phyloP scores from a whole-genome alignment of 2,113 vertebrate species.

The Turnix velox region DNA sequence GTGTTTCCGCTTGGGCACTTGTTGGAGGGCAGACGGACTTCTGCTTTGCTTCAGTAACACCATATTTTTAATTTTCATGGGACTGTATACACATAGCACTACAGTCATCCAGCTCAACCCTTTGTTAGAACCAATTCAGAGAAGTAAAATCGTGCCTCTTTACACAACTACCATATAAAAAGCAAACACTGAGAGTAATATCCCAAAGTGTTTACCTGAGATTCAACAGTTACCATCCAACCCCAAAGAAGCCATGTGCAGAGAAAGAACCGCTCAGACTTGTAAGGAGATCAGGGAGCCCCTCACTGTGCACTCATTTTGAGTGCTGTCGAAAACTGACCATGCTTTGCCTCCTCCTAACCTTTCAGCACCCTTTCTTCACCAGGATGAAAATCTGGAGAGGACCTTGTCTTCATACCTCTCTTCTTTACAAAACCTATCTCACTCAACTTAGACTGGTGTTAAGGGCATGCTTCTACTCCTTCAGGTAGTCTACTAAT shows the following conservation, averaged over 20 bases:
- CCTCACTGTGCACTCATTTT: accelerated
- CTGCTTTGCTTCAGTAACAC: not conserved
- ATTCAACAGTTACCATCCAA: not conserved
- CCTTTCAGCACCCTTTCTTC: not conserved
- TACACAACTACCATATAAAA: not conserved
- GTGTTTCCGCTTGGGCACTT: not conserved
- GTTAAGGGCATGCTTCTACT: not conserved
- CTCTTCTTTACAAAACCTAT: not conserved
- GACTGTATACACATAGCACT: not conserved
- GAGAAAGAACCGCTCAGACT: not conserved
- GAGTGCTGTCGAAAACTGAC: not conserved
- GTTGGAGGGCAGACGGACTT: not conserved
- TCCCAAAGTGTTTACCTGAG: accelerated
- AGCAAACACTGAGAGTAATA: not conserved
- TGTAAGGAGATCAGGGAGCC: not conserved
- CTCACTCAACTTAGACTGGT: not conserved
- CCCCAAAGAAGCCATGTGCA: not conserved
- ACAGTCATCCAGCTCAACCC: not conserved
- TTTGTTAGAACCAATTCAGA: not conserved
- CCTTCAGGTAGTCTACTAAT: accelerated
- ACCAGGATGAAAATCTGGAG: not conserved
- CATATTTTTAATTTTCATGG: not conserved
- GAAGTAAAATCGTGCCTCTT: not conserved
- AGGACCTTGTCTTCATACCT: not conserved
- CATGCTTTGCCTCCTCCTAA: not conserved